These are phyloP conservation scores for Brachyptera risi DNA, from an alignment of 2,888 invertebrate species.

Conservation along the genomic window DNA sequence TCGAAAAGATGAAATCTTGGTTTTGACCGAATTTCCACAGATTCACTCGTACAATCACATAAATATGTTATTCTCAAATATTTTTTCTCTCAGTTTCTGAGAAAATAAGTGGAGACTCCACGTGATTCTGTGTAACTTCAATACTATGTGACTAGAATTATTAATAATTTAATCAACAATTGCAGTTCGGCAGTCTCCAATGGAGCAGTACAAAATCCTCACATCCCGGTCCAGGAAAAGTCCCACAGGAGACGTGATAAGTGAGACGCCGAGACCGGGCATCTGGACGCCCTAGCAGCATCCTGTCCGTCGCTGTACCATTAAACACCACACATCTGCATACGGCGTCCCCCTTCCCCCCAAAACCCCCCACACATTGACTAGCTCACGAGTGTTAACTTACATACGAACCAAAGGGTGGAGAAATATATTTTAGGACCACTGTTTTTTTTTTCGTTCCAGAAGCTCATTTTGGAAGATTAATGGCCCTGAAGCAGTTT, in stretches of 20 bases:
- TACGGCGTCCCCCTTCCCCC: background rate
- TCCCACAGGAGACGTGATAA: background rate
- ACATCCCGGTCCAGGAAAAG: background rate
- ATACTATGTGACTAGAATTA: too few species aligned
- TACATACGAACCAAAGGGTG: conserved; percentile 4
- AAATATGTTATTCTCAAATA: too few species aligned
- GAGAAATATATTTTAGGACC: background rate
- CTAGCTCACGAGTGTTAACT: conserved; percentile 5
- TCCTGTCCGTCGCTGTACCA: background rate
- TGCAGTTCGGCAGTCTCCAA: background rate
- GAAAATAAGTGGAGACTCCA: too few species aligned
- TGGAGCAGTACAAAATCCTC: background rate
- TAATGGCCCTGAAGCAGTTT: background rate
- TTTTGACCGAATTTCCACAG: too few species aligned
- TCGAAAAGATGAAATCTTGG: too few species aligned
- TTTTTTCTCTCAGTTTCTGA: too few species aligned
- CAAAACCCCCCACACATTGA: too few species aligned
- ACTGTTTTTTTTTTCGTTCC: background rate
- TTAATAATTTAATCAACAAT: too few species aligned
- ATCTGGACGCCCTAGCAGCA: background rate
- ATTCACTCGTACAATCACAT: too few species aligned
- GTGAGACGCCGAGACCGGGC: background rate
- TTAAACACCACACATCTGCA: background rate
- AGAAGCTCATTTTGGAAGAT: conserved; percentile 1
- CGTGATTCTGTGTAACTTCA: too few species aligned